Base-by-base conservation (phyloP, 2,888 invertebrate genomes). In the Sthenelais limicola region DNA sequence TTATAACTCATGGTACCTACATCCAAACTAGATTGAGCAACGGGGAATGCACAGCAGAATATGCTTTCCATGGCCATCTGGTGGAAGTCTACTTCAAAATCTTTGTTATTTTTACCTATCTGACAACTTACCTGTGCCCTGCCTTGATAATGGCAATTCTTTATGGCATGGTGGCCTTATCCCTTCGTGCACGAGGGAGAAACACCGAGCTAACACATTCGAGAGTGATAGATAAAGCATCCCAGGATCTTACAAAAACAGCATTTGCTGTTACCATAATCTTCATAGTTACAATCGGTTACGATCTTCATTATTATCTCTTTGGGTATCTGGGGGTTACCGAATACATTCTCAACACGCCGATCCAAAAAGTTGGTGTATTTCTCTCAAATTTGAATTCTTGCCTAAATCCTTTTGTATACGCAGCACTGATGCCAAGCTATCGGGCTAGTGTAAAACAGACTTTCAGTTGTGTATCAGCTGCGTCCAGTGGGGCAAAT, bases 291-390 rank as follows among this genome's bases (percentile, higher is more conserved):
- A 68, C 73, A 58, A 72, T 76, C 30, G 76, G 76, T 38, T 75
- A 71, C 47, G 75, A 76, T 49, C 76, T 76, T 5, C 72, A 74
- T 58, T 77, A 76, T 62, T 77, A 77, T 70, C 67, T 77, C 15
- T 68, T 77, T 12, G 77, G 77, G 30, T 51, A 77, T 52, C 74
- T 69, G 5, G 75, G 75, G 15, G 75, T 72, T 24, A 47, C 51
- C 3, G 70, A 38, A 12, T 76, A 76, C 56, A 35, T 43, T 9
- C 68, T 77, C 21, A 70, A 70, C 49, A 56, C 76, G 1, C 75
- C 75, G 4, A 68, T 72, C 3, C 76, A 76, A 69, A 68, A 68
- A 56, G 48, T 74, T 12, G 75, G 74, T 12, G 77, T 77, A n/a
- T 77, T 77, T 48, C 54, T 76, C 7, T 68, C 77, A 28, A 75